Conservation (phyloP, 2,888 invertebrate species). For the Napeogenes sylphis region DNA sequence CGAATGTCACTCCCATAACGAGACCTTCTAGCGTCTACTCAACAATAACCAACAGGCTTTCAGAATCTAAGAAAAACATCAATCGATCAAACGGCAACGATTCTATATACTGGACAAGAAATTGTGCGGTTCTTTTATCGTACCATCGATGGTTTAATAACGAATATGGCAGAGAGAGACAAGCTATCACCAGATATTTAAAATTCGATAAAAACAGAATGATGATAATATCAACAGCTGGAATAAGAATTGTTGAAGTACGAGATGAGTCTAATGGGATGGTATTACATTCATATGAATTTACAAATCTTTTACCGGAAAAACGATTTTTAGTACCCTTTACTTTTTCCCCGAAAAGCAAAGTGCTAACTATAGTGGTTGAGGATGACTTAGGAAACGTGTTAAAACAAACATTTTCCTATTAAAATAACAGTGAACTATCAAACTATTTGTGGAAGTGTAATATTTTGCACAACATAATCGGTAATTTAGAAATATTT, state of each 20-base stretch:
- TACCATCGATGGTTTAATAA: slow-evolving; percentile 81
- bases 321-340: slow-evolving; percentile 78
- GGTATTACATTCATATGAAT: slow-evolving; percentile 81
- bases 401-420: slow-evolving; percentile 80
- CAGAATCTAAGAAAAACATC: slow-evolving; percentile 67
- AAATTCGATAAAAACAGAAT: slow-evolving; percentile 77
- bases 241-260: slow-evolving; percentile 82
- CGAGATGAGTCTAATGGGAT: slow-evolving; percentile 79
- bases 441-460: slow-evolving; percentile 12
- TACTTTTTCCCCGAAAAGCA: slow-evolving; percentile 68
- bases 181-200: slow-evolving; percentile 72
- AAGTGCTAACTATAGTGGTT: slow-evolving; percentile 78
- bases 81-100: slow-evolving; percentile 69
- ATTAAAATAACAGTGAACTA: slow-evolving; percentile 56
- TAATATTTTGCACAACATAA: slow-evolving; percentile 11
- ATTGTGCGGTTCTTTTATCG: slow-evolving; percentile 80
- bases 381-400: slow-evolving; percentile 83
- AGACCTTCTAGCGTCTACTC: slow-evolving; percentile 73
- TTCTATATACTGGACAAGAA: slow-evolving; percentile 79
- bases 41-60: slow-evolving; percentile 64
- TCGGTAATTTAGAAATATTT: neutral
- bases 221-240: slow-evolving; percentile 79
- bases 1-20: slow-evolving; percentile 74
- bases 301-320: slow-evolving; percentile 76
- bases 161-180: slow-evolving; percentile 74